phyloP scores from a whole-genome alignment of 2,888 invertebrate genomes.

The Sarcophaga variegata region DNA sequence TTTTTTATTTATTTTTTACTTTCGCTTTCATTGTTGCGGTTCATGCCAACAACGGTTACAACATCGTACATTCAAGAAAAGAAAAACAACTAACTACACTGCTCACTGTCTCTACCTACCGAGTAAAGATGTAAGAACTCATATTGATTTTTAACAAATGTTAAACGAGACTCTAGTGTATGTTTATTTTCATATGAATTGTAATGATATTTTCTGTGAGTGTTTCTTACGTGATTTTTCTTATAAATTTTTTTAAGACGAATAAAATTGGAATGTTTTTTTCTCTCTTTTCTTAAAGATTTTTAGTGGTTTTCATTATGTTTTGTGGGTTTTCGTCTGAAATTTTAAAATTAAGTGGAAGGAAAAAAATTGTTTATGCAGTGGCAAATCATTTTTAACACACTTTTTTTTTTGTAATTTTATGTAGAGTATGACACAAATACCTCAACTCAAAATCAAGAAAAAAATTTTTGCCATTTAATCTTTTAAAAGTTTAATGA shows the following conservation, averaged over 20 bases:
- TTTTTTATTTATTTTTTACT: conserved; percentile 48
- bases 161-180: conserved; percentile 14
- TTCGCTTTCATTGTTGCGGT: conserved; percentile 56
- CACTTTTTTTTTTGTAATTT: conserved; percentile 28
- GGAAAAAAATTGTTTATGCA: too few relatives aligned
- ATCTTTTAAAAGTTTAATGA: neutral
- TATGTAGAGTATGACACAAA: conserved; percentile 56
- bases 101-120: neutral
- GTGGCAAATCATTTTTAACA: conserved; percentile 24
- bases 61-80: conserved; percentile 3
- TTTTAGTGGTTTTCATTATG: conserved; percentile 21
- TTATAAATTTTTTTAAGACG: neutral
- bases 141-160: neutral
- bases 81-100: neutral
- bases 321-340: conserved; percentile 33
- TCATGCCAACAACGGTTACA: conserved; percentile 44
- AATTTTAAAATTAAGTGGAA: conserved; percentile 6
- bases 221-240: conserved; percentile 53
- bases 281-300: neutral
- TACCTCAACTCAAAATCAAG: conserved; percentile 8
- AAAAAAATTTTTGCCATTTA: neutral
- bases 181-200: conserved; percentile 4
- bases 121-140: neutral
- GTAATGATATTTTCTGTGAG: neutral
- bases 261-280: too few relatives aligned